Base-by-base conservation (phyloP, 2,113 vertebrate genomes). In the Pterophyllum scalare region DNA sequence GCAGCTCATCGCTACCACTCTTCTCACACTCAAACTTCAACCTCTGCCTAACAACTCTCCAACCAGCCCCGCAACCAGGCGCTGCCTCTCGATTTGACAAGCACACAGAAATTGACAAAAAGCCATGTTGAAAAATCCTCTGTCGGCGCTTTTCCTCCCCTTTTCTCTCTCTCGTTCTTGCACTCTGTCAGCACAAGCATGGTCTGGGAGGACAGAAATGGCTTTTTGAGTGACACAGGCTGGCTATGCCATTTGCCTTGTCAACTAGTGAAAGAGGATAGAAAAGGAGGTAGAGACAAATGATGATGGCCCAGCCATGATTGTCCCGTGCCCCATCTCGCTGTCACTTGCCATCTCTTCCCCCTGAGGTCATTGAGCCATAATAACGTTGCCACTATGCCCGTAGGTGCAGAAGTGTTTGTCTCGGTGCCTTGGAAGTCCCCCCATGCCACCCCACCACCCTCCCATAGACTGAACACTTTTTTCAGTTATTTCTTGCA, bases 181-280 rank as follows among this genome's bases (percentile, higher is more conserved):
- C 87, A 88, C 74, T 90, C 90, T 88, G 91, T 91, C 94, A 94
- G 85, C 90, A 79, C 77, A 75, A 88, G 83, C 90, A 87, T 75
- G 31, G 86, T 83, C 81, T 83, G 86, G 82, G 87, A 88, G 89
- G 91, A 91, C 92, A 94, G 89, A 93, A 93, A 95, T 95, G 95
- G 92, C 91, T 94, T 95, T 96, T 93, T 95, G 93, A 96, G 93
- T 94, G 93, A 94, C 94, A 94, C 76, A 46, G 90, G 79, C 89
- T 79, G 89, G 89, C 87, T 77, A 58, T 90, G 87, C 86, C 90
- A 92, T 94, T 94, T 91, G 87, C 83, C 79, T 79, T 84, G 88
- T 94, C 93, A 92, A 86, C 88, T 81, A 77, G 90, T 85, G 87
- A 91, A 86, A 87, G 89, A 89, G 83, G 83, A 89, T 79, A 85